Percentiles rank a stretch among this genome's conserved stretches.
phyloP scores from a whole-genome alignment of 2,888 invertebrate species.

The Dysmachus trigonus region DNA sequence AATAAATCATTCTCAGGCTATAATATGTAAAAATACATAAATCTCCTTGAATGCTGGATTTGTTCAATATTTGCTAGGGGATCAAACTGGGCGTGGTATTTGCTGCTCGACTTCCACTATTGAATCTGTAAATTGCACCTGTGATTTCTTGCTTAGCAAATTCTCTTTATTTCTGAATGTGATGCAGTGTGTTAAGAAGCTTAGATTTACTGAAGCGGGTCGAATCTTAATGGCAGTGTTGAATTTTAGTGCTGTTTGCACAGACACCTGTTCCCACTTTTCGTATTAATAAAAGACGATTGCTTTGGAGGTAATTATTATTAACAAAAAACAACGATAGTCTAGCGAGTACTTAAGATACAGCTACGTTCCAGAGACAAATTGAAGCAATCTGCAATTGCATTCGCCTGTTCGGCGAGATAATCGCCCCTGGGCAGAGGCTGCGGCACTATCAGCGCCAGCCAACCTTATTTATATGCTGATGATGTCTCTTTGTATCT shows the following conservation, averaged over 20 bases:
- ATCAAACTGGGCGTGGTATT: no score
- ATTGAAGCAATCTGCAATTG: neutral
- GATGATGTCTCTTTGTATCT: constrained; percentile 12
- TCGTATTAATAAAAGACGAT: neutral
- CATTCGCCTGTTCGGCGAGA: neutral
- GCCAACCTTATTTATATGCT: constrained; percentile 21
- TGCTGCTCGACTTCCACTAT: no score
- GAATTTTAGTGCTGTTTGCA: neutral
- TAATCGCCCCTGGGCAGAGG: neutral
- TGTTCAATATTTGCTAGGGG: no score
- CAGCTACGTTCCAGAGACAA: neutral
- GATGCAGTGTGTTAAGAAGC: no score
- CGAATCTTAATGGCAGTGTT: neutral
- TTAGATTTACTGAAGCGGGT: neutral
- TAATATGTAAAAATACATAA: no score
- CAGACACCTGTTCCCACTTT: neutral
- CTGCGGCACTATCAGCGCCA: neutral
- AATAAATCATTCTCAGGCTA: no score
- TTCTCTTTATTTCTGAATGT: no score
- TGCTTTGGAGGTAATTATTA: neutral
- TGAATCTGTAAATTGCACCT: neutral
- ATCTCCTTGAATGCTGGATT: no score
- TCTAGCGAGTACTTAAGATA: neutral
- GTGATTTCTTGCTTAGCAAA: neutral
- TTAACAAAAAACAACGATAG: neutral